Conservation (phyloP, 2,113 vertebrate genomes). For the Halcyon malimbica region DNA sequence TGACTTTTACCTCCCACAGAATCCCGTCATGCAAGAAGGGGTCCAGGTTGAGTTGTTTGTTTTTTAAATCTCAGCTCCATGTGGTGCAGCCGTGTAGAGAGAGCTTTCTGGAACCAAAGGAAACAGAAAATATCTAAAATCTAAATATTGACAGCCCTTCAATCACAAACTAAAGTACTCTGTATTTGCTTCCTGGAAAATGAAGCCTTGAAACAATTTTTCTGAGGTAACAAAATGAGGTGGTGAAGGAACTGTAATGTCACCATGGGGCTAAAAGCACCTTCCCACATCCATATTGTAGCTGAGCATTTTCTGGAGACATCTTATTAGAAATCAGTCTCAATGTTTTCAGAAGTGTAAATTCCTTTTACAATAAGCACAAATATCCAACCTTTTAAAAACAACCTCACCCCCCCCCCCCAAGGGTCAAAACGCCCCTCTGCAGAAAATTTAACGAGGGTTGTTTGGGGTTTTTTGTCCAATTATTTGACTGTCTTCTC, state of each 20-base stretch:
- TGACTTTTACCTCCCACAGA: slow-evolving; percentile 29
- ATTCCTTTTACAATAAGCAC: background rate
- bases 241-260: background rate
- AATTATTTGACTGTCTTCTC: background rate
- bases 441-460: background rate
- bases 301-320: background rate
- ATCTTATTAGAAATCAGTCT: background rate
- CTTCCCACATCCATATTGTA: background rate
- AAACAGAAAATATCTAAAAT: background rate
- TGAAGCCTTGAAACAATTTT: background rate
- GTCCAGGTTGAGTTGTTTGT: slow-evolving; percentile 5
- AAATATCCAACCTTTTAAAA: background rate
- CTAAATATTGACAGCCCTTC: background rate
- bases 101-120: background rate
- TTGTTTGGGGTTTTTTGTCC: background rate
- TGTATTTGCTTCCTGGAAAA: background rate
- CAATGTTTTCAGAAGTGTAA: background rate
- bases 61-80: slow-evolving; percentile 16
- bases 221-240: background rate
- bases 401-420: background rate
- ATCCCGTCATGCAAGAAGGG: background rate
- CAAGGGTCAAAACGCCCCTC: background rate
- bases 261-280: background rate
- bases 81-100: background rate
- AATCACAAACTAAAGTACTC: background rate